Conservation (phyloP, 2,113 vertebrate genomes). For the Hylia prasina region DNA sequence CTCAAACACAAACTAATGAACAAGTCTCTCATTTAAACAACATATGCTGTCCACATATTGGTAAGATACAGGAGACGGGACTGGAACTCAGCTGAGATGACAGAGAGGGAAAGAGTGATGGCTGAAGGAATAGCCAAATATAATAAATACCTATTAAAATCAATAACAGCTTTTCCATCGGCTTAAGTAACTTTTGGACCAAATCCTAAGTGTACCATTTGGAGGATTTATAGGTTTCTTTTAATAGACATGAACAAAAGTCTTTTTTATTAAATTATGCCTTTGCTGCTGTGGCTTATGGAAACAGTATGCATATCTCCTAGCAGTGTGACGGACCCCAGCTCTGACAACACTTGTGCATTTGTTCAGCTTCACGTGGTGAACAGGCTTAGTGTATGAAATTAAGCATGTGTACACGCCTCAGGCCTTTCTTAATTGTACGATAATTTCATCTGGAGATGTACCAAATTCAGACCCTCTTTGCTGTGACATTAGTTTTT, state of each 20-base stretch:
- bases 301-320: constrained; percentile 29
- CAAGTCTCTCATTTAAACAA: constrained; percentile 11
- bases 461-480: background rate
- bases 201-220: constrained; percentile 48
- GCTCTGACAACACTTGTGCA: constrained; percentile 7
- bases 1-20: constrained; percentile 3
- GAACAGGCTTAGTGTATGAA: constrained; percentile 36
- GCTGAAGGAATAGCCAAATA: constrained; percentile 39
- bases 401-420: background rate
- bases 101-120: constrained; percentile 14
- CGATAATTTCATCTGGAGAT: constrained; percentile 3
- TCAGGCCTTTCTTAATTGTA: constrained; percentile 4
- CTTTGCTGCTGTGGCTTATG: constrained; percentile 40
- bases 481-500: background rate
- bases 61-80: background rate
- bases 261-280: constrained; percentile 52
- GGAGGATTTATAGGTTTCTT: constrained; percentile 52
- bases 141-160: constrained; percentile 64
- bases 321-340: background rate
- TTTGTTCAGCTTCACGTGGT: constrained; percentile 3
- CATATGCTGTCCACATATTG: background rate
- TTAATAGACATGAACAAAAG: constrained; percentile 47
- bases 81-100: constrained; percentile 33
- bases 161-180: constrained; percentile 58
- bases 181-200: constrained; percentile 50